phyloP scores from a whole-genome alignment of 2,113 vertebrate genomes.

The Pontoporia blainvillei region DNA sequence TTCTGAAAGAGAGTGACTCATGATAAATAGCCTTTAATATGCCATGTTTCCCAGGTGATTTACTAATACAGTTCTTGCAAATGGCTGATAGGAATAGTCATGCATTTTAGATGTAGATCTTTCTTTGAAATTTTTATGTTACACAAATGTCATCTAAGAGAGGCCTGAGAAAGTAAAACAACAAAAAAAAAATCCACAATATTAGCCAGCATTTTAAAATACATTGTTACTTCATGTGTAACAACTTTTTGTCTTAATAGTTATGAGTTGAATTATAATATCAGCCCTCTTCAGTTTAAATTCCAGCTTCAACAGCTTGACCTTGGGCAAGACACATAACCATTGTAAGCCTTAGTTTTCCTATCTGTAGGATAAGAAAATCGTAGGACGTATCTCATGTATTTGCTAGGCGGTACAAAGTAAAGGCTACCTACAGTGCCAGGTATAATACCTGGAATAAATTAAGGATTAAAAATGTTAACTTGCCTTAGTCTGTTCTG shows the following conservation, averaged over 20 bases:
- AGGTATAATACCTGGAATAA: neutral
- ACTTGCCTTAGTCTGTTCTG: neutral
- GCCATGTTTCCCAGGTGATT: neutral
- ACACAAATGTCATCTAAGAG: neutral
- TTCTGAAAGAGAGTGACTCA: slow-evolving; percentile 29
- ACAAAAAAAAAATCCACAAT: neutral
- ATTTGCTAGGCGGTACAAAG: neutral
- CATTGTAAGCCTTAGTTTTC: neutral
- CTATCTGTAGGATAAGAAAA: neutral
- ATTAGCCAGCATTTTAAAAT: neutral
- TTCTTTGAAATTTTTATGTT: neutral
- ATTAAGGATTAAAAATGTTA: neutral
- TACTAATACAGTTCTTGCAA: neutral
- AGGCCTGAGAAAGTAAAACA: neutral
- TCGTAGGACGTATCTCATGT: neutral
- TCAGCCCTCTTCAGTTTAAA: neutral
- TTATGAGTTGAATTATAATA: neutral
- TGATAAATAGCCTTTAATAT: neutral
- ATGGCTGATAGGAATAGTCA: slow-evolving; percentile 1
- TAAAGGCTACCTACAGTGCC: neutral
- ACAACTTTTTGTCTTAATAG: neutral
- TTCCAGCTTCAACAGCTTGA: neutral
- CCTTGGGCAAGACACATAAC: neutral
- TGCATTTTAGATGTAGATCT: neutral
- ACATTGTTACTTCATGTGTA: neutral